These are phyloP conservation scores for Ranitomeya variabilis DNA, from an alignment of 2,113 vertebrate genomes.

Conservation along the genomic window DNA sequence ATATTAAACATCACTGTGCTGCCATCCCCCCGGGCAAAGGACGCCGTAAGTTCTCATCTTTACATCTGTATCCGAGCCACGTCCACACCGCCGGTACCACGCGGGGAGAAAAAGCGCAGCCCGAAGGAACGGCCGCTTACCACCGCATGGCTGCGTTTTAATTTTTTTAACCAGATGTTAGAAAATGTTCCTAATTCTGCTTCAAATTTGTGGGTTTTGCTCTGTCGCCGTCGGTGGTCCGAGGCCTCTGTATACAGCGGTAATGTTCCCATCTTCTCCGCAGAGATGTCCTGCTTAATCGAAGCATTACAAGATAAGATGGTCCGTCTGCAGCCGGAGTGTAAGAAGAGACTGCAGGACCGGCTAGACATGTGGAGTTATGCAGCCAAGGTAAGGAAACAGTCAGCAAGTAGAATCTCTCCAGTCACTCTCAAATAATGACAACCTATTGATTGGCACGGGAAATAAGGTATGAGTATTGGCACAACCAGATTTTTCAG, in stretches of 20 bases:
- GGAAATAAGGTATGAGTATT: no score
- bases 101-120: no score
- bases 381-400: constrained; percentile 84
- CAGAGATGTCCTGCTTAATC: constrained; percentile 98
- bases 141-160: no score
- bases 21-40: constrained; percentile 92
- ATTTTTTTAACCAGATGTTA: no score
- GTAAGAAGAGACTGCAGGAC: constrained; percentile 96
- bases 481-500: no score
- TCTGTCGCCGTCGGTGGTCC: not conserved
- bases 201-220: not conserved
- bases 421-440: no score
- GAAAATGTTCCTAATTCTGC: no score
- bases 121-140: no score
- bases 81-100: no score
- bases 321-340: constrained; percentile 94
- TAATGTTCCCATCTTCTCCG: constrained; percentile 14
- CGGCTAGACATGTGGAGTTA: constrained; percentile 99
- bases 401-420: not conserved
- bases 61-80: no score
- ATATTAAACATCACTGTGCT: constrained; percentile 97
- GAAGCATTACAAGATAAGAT: constrained; percentile 94
- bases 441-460: no score
- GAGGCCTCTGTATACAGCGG: not conserved
- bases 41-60: constrained; percentile 82